Evolutionary conservation across 2,888 invertebrate species (phyloP), one percentile per base, ranked within the genome.

Genomic region (Eupithecia pulchellata): DNA sequence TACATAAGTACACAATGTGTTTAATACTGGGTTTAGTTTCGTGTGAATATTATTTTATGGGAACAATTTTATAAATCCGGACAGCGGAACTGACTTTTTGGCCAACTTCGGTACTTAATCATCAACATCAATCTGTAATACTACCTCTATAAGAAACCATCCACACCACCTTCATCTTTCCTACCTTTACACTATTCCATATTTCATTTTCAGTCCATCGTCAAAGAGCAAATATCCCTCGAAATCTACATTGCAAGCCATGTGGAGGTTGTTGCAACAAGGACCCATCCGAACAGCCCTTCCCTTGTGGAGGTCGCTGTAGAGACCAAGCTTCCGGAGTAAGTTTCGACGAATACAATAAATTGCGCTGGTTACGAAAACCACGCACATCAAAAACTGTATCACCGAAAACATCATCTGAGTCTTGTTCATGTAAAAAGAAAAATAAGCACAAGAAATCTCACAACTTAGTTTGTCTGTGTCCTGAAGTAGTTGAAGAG

Each of bases 401-500:
- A 2, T 52, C 52, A 52, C 52, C 13, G 13, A 52, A 52, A 25
- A 52, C 25, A 25, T 52, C 47, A 52, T 25, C 52, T 1, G 13
- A 52, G 13, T 52, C 57, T 25, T 71, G 64, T 8, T 65, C 57
- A 17, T 3, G 20, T n/a, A n/a, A 72, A 71, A 76, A 69, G 47
- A 77, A 72, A 55, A 78, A 75, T 66, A 81, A 76, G 79, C 69
- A 85, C 5, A 29, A 17, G 29, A 57, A 57, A 57, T 29, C 17
- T 1, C 52, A 52, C 4, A 20, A 52, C 14, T 14, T 57, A 8
- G 57, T 57, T 69, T 73, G 73, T 58, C 30, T 64, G 25, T 73
- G 88, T 68, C 82, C 85, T 13, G 39, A 74, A 65, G 29, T 63
- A 13, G 75, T 68, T 63, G 67, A 64, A 61, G 72, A 73, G 30